Conservation (phyloP, 2,113 vertebrate genomes). For the Dasyprocta punctata region DNA sequence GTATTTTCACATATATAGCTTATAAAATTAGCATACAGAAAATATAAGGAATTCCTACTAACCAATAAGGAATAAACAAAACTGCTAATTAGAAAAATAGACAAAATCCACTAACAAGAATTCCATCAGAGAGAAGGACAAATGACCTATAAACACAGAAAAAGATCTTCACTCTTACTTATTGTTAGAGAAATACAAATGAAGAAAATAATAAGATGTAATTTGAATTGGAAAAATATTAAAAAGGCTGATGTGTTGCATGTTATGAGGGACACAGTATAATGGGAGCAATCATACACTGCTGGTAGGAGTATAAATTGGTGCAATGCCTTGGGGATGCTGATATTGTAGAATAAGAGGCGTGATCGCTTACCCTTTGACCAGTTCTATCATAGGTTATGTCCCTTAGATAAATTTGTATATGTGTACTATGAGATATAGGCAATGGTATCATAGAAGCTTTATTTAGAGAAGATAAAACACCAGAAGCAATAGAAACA, state of each 20-base stretch:
- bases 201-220: not conserved
- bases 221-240: not conserved
- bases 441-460: not conserved
- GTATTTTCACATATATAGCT: not conserved
- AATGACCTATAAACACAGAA: not conserved
- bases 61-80: not conserved
- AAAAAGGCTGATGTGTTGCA: not conserved
- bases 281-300: not conserved
- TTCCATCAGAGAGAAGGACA: not conserved
- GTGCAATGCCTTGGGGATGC: not conserved
- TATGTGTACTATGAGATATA: not conserved
- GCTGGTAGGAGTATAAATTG: not conserved
- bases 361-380: not conserved
- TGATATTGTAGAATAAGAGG: not conserved
- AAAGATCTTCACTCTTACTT: not conserved
- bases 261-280: not conserved
- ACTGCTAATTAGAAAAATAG: not conserved
- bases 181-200: not conserved
- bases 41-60: conserved; percentile 2
- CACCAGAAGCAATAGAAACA: not conserved
- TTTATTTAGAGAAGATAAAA: not conserved
- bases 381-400: not conserved
- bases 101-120: not conserved
- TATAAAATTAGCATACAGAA: not conserved
- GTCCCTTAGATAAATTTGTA: not conserved